phyloP scores from a whole-genome alignment of 1,140 invertebrate genomes.

The Drosophila repletoides region DNA sequence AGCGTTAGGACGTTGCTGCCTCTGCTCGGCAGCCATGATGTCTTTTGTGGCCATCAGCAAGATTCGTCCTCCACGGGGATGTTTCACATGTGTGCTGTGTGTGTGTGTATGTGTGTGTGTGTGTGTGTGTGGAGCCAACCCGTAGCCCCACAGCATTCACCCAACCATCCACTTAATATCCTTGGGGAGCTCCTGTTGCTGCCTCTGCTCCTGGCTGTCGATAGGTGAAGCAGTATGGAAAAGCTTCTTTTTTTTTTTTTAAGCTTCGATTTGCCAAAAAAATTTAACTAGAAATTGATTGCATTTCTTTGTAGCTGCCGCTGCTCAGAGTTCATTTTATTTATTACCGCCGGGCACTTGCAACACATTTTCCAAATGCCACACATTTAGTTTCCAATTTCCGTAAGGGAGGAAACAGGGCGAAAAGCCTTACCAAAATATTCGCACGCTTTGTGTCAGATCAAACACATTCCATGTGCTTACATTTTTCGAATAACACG shows the following conservation, averaged over 20 bases:
- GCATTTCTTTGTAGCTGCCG: slow-evolving; percentile 35
- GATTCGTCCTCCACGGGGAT: slow-evolving; percentile 54
- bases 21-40: slow-evolving; percentile 68
- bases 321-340: slow-evolving; percentile 56
- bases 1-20: slow-evolving; percentile 70
- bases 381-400: slow-evolving; percentile 5
- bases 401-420: background rate
- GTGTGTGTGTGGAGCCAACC: background rate
- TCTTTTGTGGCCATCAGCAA: slow-evolving; percentile 76
- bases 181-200: slow-evolving; percentile 23
- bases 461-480: slow-evolving; percentile 65
- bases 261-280: slow-evolving; percentile 46
- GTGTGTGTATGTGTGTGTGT: slow-evolving; percentile 1
- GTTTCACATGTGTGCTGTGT: slow-evolving; percentile 28
- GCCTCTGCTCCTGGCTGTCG: slow-evolving; percentile 24
- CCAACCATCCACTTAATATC: background rate
- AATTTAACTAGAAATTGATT: slow-evolving; percentile 47
- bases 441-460: slow-evolving; percentile 70
- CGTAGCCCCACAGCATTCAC: background rate
- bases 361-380: slow-evolving; percentile 65
- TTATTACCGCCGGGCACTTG: slow-evolving; percentile 61
- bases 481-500: slow-evolving; percentile 11
- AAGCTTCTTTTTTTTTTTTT: background rate
- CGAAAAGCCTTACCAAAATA: slow-evolving; percentile 44
- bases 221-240: slow-evolving; percentile 16